A percentile compares a stretch with the other conserved stretches of the same genome.
These are phyloP conservation scores for Nomada fucata DNA, from an alignment of 2,888 invertebrate species.

Conservation along the genomic window DNA sequence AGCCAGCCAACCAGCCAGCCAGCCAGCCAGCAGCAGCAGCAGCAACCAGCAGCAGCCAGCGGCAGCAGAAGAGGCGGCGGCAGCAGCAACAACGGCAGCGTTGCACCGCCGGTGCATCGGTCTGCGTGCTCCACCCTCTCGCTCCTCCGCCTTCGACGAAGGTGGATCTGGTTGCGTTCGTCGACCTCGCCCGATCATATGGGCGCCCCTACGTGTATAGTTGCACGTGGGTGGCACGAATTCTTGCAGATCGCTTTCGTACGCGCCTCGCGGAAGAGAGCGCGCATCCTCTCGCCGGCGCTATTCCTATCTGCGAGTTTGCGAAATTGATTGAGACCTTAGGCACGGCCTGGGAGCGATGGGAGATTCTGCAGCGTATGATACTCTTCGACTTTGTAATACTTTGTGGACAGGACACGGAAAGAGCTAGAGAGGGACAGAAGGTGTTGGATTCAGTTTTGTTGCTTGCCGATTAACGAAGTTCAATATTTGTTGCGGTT, in stretches of 20 bases:
- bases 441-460: no score
- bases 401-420: no score
- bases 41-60: constrained; percentile 32
- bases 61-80: constrained; percentile 15
- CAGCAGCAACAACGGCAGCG: constrained; percentile 38
- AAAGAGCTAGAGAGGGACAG: no score
- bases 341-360: background rate
- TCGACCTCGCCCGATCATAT: constrained; percentile 72
- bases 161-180: constrained; percentile 72
- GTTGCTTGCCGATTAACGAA: no score
- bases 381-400: no score
- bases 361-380: no score
- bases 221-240: constrained; percentile 70
- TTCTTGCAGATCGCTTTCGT: constrained; percentile 55
- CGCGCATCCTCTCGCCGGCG: background rate
- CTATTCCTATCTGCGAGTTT: constrained; percentile 5
- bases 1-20: no score
- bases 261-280: constrained; percentile 34
- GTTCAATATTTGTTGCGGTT: no score
- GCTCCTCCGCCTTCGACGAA: constrained; percentile 50
- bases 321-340: constrained; percentile 21
- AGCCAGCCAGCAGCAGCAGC: constrained; percentile 5
- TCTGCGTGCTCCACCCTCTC: constrained; percentile 45
- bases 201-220: constrained; percentile 58
- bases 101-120: constrained; percentile 55